phyloP scores from a whole-genome alignment of 2,888 invertebrate species.

The Neoaliturus tenellus region DNA sequence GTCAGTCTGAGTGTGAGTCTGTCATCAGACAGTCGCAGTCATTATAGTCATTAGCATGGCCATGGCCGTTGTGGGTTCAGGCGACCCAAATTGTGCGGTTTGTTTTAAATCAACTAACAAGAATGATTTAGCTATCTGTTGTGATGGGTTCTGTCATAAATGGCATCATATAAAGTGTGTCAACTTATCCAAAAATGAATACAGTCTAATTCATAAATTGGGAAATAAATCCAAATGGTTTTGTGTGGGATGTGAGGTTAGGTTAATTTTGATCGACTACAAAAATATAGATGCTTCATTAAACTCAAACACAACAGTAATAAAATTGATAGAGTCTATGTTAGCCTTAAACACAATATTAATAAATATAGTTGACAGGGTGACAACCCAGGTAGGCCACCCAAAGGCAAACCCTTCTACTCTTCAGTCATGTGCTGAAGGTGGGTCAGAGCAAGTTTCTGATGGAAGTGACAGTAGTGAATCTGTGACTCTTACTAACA shows the following conservation, averaged over 20 bases:
- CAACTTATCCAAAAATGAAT: neutral
- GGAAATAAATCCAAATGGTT: neutral
- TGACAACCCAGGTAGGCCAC: no score
- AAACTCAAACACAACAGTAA: neutral
- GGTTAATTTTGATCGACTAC: neutral
- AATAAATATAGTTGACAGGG: no score
- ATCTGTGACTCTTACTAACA: no score
- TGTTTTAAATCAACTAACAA: neutral
- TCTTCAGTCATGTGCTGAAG: no score
- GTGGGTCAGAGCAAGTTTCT: no score
- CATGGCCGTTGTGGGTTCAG: neutral
- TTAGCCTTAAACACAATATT: no score
- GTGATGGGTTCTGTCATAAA: neutral
- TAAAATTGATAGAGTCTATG: neutral
- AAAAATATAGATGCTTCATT: neutral
- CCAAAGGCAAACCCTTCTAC: no score
- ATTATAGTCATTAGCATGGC: no score
- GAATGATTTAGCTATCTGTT: neutral
- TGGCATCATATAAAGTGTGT: neutral
- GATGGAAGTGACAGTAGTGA: no score
- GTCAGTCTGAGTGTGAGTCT: no score
- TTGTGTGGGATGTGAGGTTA: neutral
- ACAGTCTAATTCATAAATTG: neutral
- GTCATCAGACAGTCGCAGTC: no score
- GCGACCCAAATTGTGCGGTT: neutral